Conservation (phyloP, 2,888 invertebrate genomes). For the Zhuqinia jingwanae region DNA sequence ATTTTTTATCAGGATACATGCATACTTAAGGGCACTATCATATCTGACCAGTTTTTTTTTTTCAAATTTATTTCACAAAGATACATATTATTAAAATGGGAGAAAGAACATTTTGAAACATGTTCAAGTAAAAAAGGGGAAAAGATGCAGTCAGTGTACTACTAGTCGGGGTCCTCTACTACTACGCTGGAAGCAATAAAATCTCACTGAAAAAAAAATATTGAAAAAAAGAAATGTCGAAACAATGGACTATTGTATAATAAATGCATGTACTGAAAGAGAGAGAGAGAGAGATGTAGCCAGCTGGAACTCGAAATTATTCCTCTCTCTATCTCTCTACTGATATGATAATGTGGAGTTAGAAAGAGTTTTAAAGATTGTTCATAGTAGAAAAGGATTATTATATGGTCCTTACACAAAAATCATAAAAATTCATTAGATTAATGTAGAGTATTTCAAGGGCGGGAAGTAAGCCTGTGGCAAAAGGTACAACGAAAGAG, state of each 20-base stretch:
- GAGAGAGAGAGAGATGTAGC: background rate
- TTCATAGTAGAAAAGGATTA: constrained; percentile 12
- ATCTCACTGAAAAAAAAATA: constrained; percentile 16
- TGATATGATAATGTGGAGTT: constrained; percentile 50
- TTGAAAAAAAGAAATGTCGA: constrained; percentile 12
- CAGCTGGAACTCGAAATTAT: constrained; percentile 59
- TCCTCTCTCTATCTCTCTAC: constrained; percentile 10
- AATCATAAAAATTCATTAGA: constrained; percentile 65
- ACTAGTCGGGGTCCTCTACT: constrained; percentile 31
- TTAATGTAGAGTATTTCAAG: constrained; percentile 65
- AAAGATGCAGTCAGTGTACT: background rate
- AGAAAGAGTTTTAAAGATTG: background rate
- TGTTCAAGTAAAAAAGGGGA: constrained; percentile 8
- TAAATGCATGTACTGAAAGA: no score
- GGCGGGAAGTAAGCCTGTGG: constrained; percentile 74
- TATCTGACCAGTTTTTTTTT: constrained; percentile 51
- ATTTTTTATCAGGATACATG: constrained; percentile 49
- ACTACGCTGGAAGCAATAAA: constrained; percentile 58
- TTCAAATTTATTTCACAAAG: background rate
- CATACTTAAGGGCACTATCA: constrained; percentile 52
- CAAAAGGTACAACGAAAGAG: constrained; percentile 39
- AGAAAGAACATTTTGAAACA: background rate
- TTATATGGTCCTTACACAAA: constrained; percentile 32
- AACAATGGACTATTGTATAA: constrained; percentile 60
- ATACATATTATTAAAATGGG: constrained; percentile 29